Evolutionary conservation across 2,888 invertebrate species (phyloP), one percentile per base, ranked within the genome.

Genomic region (Harpalus rufipes): DNA sequence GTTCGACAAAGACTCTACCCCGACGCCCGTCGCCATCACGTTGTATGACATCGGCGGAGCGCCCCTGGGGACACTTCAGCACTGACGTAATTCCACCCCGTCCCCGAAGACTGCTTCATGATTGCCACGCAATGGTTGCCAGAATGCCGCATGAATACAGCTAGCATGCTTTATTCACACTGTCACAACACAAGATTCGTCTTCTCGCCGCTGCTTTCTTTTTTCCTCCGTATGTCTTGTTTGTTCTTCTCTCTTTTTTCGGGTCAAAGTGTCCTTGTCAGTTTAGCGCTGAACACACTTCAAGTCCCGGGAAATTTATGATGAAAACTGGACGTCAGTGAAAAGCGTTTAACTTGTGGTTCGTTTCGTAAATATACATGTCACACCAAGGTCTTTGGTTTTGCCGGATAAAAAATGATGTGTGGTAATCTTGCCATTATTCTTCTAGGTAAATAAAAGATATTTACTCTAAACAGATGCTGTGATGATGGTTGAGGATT

Each of bases 11-110:
- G 32, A 32, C 32, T 1, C 5, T 5, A 5, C 32, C 32, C 32
- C 25, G 41, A 12, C 61, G 63, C n/a, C 39, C 59, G 16, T 39
- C 25, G 61, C 16, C 39, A 88, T 89, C 90, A 90, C 90, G 90
- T 90, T 89, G 89, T 51, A 51, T 51, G 44, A 51, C 44, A 51
- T 51, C 44, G 89, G 8, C 68, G 8, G 87, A 88, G 85, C 85
- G 85, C 84, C 90, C 90, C 89, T 90, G 63, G 84, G 89, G 90
- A 87, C 88, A 87, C 90, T 90, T 91, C 90, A 90, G 87, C 87
- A 87, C 89, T 89, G 90, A 90, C 90, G 90, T 90, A 90, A 90
- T 90, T 90, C 90, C 88, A 89, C 89, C 88, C 86, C 88, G 87
- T 90, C 90, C 90, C 90, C 85, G 86, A 87, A 89, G 90, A 88